Conservation (phyloP, 2,113 vertebrate genomes). For the Martes martes region DNA sequence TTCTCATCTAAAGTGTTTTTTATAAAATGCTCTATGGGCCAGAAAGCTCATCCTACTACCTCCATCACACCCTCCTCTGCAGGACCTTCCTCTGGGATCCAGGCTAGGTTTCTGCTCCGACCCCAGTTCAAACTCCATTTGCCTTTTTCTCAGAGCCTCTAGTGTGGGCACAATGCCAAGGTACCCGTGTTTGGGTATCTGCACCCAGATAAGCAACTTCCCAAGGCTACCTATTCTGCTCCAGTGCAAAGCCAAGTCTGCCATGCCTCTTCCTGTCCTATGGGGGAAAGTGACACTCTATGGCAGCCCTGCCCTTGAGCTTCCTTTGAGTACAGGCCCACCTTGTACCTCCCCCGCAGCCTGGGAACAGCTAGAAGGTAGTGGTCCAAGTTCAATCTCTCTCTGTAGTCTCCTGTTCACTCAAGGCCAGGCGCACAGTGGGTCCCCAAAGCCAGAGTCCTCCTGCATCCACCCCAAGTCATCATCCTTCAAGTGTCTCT, state of each 20-base stretch:
- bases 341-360: not conserved
- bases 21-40: not conserved
- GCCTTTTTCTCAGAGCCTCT: not conserved
- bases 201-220: not conserved
- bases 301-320: not conserved
- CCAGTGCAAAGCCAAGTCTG: not conserved
- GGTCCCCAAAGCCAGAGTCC: not conserved
- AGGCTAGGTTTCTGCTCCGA: not conserved
- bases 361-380: not conserved
- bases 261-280: no score
- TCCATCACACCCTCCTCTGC: not conserved
- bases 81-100: not conserved
- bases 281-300: no score
- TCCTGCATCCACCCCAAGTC: not conserved
- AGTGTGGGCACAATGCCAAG: not conserved
- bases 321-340: not conserved
- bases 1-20: not conserved
- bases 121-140: not conserved
- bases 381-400: not conserved
- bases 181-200: not conserved
- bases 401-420: not conserved
- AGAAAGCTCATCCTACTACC: not conserved
- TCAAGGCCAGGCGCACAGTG: not conserved
- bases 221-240: not conserved
- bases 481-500: not conserved